Conservation (phyloP, 2,797 vertebrate species). For the Oreochromis grahami region DNA sequence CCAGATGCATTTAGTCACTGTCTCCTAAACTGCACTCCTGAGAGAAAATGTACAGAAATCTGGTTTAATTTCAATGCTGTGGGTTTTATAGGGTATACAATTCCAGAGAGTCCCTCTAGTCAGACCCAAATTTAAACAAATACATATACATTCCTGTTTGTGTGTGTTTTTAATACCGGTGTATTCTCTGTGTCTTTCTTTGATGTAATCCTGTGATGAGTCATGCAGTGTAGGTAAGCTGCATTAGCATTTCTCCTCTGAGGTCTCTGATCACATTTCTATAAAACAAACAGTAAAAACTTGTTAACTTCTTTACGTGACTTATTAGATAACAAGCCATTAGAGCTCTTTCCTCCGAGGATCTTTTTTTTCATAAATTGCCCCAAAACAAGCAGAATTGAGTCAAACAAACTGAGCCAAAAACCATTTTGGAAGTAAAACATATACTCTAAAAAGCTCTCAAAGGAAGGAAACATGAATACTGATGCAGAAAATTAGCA, state of each 20-base stretch:
- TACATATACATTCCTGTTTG: not conserved
- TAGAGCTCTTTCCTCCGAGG: not conserved
- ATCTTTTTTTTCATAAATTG: not conserved
- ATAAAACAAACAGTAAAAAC: not conserved
- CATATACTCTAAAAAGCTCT: not conserved
- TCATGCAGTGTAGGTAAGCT: not conserved
- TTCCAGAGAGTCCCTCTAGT: not conserved
- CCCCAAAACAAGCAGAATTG: not conserved
- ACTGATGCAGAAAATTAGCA: not conserved
- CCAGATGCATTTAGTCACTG: not conserved
- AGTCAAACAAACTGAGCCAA: not conserved
- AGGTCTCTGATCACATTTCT: not conserved
- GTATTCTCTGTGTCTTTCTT: not conserved
- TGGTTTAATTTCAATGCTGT: not conserved
- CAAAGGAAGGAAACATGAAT: not conserved
- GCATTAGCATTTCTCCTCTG: not conserved
- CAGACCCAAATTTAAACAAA: not conserved
- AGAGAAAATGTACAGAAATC: not conserved
- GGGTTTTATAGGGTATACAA: not conserved
- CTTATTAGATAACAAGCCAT: not conserved
- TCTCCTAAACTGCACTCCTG: not conserved
- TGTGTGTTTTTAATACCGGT: not conserved
- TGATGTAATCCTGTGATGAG: not conserved
- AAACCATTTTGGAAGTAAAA: not conserved
- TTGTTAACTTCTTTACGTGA: not conserved